Base-by-base conservation (phyloP, 1,140 invertebrate species). In the Zophobas morio region DNA sequence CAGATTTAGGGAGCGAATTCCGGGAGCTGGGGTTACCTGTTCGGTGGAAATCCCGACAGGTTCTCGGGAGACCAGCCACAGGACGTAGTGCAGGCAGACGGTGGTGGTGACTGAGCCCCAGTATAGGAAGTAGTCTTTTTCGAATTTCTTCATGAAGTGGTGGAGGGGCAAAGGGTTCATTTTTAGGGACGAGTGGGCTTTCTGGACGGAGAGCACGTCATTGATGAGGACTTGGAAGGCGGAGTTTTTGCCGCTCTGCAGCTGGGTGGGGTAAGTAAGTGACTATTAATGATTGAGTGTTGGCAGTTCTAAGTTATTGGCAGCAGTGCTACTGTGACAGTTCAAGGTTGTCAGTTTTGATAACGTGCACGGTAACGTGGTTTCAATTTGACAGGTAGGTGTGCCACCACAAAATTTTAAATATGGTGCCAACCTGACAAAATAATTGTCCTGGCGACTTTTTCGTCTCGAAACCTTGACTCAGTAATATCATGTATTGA, bases 121-220 rank as follows among this genome's bases (percentile, higher is more conserved):
- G 81, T 96, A 96, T 0, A 93, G 84, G 82, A 93, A 95, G 80
- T 92, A 94, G 82, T 90, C 90, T 71, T 88, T 82, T 2, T 81
- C 84, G 74, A 91, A 90, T 77, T 89, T 86, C 5, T 87, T 88
- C 2, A 93, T 51, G 0, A 92, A 84, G 5, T 84, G 85, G 0
- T 85, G 87, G 79, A 93, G 81, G 0, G 87, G 85, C 3, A 86
- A 84, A 0, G 88, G 87, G 1, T 85, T 83, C 5, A 91, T 82
- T 76, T 86, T 88, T 33, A 86, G 89, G 57, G 85, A 86, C 8
- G 87, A 87, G 73, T 88, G 79, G 0, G 90, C 86, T 34, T 89
- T 85, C 70, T 84, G 85, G 5, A 93, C 87, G 1, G 84, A 82
- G 1, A 84, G 78, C 8, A 91, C 85, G 0, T 87, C 84, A 54